Percentiles rank a stretch among this genome's conserved stretches.
These are phyloP conservation scores for Kuschelorhynchus macadamiae DNA, from an alignment of 2,888 invertebrate genomes.

Conservation along the genomic window DNA sequence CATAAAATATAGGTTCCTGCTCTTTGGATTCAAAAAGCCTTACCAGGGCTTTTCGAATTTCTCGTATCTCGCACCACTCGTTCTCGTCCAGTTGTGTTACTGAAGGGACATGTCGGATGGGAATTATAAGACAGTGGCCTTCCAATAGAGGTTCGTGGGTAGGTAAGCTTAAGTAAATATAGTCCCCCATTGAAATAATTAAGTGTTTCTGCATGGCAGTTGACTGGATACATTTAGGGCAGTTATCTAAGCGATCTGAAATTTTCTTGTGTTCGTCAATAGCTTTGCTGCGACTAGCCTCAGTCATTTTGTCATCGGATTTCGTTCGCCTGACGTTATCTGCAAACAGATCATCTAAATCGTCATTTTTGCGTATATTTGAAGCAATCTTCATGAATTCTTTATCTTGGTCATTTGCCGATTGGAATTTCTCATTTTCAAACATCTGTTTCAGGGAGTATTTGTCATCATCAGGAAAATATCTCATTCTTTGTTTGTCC, in stretches of 20 bases:
- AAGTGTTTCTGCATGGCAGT: conserved; percentile 86
- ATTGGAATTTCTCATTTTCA: conserved; percentile 84
- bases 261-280: conserved; percentile 81
- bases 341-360: conserved; percentile 89
- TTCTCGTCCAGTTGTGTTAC: conserved; percentile 93
- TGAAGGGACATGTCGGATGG: conserved; percentile 85
- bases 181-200: conserved; percentile 84
- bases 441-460: conserved; percentile 89
- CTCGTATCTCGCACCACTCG: conserved; percentile 90
- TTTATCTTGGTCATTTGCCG: conserved; percentile 84
- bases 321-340: conserved; percentile 81
- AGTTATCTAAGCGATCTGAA: conserved; percentile 82
- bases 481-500: conserved; percentile 81
- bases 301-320: conserved; percentile 74
- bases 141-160: conserved; percentile 83
- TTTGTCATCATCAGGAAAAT: conserved; percentile 92
- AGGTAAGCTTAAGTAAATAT: conserved; percentile 89
- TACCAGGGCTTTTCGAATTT: conserved; percentile 83
- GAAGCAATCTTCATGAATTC: conserved; percentile 83
- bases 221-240: conserved; percentile 87
- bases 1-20: conserved; percentile 91
- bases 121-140: conserved; percentile 90
- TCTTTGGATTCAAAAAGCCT: conserved; percentile 81
- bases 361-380: conserved; percentile 77
- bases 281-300: conserved; percentile 76